Evolutionary conservation across 2,797 vertebrate species (phyloP), one percentile per base, ranked within the genome.

Genomic region (Falco novaeseelandiae): DNA sequence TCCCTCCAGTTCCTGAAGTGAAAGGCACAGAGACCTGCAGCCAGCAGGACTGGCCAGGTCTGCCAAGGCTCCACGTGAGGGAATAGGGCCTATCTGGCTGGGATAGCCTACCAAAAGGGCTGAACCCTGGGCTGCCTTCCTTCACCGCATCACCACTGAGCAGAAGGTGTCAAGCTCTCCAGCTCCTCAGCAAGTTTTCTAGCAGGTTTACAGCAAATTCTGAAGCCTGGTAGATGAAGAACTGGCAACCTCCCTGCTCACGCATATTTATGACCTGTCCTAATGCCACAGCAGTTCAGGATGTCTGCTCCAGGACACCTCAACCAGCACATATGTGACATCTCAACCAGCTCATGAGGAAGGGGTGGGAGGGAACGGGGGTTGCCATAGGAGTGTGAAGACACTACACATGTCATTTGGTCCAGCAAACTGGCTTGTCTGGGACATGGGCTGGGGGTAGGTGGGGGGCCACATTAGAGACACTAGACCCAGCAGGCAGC

Each of bases 221-320:
- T 83, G 54, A 58, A 74, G 51, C 38, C 55, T 78, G 22, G n/a
- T 27, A 82, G 58, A 58, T 12, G 38, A 84, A 61, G 40, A 69
- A 48, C 42, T 63, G 82, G 55, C 63, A 90, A 0, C 26, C 11
- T 85, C 46, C 32, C 36, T 36, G 51, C 40, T 82, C 23, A 19
- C 58, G 29, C 76, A 76, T 88, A 90, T 86, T 90, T 80, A 92
- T 16, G 26, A 18, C 26, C 49, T 74, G 17, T 74, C 54, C 34
- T 44, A 62, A 8, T 67, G 66, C 44, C 76, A 54, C 38, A 74
- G 66, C 52, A 76, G 58, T 54, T 82, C 80, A 79, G 42, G 67
- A 38, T 46, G 10, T 23, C 70, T 89, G 73, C 57, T 84, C 54
- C 30, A 69, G 38, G 40, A 46, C 38, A 66, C 38, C 59, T 80